These are phyloP conservation scores for Linnaemya tessellans DNA, from an alignment of 2,888 invertebrate species.

Conservation along the genomic window DNA sequence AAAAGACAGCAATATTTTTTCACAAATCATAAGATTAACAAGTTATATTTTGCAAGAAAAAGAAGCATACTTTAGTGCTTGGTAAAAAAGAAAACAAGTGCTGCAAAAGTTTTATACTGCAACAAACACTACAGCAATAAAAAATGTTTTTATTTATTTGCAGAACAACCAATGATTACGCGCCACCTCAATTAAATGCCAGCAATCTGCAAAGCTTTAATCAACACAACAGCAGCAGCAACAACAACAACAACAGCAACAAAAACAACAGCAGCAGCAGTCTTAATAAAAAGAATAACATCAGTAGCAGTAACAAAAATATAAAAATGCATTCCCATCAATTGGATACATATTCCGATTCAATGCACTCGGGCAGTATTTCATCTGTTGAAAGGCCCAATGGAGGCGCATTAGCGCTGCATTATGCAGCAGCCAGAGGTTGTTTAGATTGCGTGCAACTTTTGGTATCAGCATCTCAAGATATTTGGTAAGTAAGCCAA, in stretches of 20 bases:
- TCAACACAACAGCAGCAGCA: constrained; percentile 69
- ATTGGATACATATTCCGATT: constrained; percentile 78
- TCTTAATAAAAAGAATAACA: constrained; percentile 52
- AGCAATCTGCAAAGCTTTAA: constrained; percentile 68
- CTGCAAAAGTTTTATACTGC: constrained; percentile 18
- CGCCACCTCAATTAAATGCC: constrained; percentile 78
- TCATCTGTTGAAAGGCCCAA: constrained; percentile 83
- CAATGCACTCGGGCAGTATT: constrained; percentile 82
- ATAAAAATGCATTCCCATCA: constrained; percentile 82
- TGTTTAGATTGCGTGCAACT: constrained; percentile 93
- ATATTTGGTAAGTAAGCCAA: constrained; percentile 87
- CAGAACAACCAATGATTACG: constrained; percentile 81
- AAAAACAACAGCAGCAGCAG: constrained; percentile 63
- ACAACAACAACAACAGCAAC: constrained; percentile 66
- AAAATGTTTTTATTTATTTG: constrained; percentile 47
- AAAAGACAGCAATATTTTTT: constrained; percentile 37
- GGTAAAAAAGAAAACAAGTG: constrained; percentile 16
- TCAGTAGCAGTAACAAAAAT: constrained; percentile 67
- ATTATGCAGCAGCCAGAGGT: constrained; percentile 94
- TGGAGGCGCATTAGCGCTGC: constrained; percentile 90
- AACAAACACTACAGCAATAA: not conserved
- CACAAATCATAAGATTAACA: not conserved
- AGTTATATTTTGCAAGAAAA: not conserved
- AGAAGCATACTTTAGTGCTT: constrained; percentile 45
- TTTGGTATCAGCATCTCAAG: constrained; percentile 90